A percentile compares a stretch with the other conserved stretches of the same genome.
phyloP scores from a whole-genome alignment of 2,113 vertebrate species.

The Sapajus apella region DNA sequence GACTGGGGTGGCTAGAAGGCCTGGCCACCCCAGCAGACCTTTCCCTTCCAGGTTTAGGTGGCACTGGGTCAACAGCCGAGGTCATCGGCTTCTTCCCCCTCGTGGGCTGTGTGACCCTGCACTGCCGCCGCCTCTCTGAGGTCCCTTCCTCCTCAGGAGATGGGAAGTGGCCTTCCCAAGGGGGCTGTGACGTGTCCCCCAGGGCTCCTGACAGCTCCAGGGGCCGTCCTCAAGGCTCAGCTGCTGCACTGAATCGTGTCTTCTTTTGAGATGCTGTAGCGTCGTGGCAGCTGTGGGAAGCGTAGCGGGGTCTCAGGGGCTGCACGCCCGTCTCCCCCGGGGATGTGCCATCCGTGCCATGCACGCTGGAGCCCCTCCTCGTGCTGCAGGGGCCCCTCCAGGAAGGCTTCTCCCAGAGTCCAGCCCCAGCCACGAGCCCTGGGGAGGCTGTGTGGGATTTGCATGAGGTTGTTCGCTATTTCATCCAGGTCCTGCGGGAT shows the following conservation, averaged over 20 bases:
- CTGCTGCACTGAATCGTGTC: no score
- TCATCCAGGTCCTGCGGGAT: neutral
- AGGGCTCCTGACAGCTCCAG: accelerated
- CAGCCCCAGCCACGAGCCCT: neutral
- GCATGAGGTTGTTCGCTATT: neutral
- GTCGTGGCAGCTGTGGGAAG: accelerated
- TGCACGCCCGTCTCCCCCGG: accelerated
- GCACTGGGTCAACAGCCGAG: accelerated
- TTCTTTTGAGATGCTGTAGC: no score
- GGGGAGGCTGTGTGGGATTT: accelerated
- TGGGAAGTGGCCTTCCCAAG: accelerated
- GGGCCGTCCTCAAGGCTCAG: accelerated
- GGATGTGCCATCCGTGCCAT: accelerated
- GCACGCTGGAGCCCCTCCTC: accelerated
- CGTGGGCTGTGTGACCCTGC: accelerated
- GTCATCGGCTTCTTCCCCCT: accelerated
- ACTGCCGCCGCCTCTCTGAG: neutral
- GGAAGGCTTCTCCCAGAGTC: neutral
- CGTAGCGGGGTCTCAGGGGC: accelerated
- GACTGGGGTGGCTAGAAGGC: neutral
- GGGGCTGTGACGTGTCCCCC: neutral
- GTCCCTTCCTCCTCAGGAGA: neutral
- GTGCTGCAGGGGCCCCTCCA: accelerated
- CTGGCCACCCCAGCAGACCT: neutral
- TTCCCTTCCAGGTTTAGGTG: no score